Evolutionary conservation across 2,113 vertebrate species (phyloP).

Genomic region (Boulengeromyrus knoepffleri): DNA sequence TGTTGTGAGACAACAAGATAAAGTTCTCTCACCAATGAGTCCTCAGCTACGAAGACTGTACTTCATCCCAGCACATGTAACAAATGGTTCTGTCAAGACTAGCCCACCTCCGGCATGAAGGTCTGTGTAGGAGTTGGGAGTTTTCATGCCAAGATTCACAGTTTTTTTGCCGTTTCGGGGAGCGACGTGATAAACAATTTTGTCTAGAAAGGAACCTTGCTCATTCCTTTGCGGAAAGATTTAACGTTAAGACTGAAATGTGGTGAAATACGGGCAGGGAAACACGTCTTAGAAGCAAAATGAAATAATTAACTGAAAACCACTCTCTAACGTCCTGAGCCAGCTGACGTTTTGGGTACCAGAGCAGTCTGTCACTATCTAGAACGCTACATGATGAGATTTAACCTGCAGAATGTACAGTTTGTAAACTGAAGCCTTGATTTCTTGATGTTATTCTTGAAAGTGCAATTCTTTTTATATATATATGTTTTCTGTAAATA

Average conservation of each 20-base stretch:
- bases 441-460: not conserved
- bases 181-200: not conserved
- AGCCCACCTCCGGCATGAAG: not conserved
- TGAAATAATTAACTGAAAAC: not conserved
- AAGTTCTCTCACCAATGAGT: not conserved
- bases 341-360: not conserved
- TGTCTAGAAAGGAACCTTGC: not conserved
- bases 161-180: not conserved
- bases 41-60: not conserved
- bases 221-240: not conserved
- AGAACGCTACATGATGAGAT: not conserved
- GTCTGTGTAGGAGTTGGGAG: not conserved
- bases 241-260: not conserved
- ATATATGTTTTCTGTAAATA: not conserved
- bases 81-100: not conserved
- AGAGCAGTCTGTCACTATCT: not conserved
- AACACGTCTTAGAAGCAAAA: not conserved
- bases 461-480: not conserved
- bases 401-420: constrained; percentile 7
- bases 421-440: not conserved
- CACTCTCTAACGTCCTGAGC: constrained; percentile 11
- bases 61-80: not conserved
- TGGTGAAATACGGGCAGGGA: not conserved
- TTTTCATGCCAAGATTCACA: not conserved
- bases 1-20: not conserved